These are phyloP conservation scores for Solenopsis invicta DNA, from an alignment of 1,140 invertebrate species.

Conservation along the genomic window DNA sequence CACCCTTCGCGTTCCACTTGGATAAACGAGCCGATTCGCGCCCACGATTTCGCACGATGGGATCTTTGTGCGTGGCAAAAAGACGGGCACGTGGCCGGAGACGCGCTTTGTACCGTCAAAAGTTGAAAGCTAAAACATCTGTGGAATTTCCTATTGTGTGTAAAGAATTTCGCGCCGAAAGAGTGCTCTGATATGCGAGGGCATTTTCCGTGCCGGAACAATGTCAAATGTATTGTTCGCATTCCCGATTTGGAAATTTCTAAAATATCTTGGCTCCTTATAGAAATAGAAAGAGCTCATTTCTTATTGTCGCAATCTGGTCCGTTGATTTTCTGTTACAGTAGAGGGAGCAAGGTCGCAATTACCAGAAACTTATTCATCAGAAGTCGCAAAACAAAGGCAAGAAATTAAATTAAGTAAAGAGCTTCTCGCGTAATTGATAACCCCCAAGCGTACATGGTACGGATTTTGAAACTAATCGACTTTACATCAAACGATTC, in stretches of 20 bases:
- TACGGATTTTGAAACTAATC: constrained; percentile 7
- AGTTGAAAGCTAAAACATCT: constrained; percentile 39
- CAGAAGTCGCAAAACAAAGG: not conserved
- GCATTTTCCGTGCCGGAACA: not conserved
- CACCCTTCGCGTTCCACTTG: not conserved
- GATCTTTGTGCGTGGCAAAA: constrained; percentile 18
- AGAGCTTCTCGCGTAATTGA: not conserved
- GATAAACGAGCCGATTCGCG: constrained; percentile 36
- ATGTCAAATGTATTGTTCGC: constrained; percentile 3
- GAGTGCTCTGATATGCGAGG: constrained; percentile 19
- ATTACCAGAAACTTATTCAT: not conserved
- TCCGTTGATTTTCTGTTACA: not conserved
- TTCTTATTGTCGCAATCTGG: not conserved
- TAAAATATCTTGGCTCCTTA: not conserved
- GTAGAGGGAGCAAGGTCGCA: not conserved
- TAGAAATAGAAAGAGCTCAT: not conserved
- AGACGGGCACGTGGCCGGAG: constrained; percentile 10
- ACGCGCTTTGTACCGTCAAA: constrained; percentile 25
- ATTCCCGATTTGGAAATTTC: not conserved
- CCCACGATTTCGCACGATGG: constrained; percentile 42
- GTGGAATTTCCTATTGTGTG: constrained; percentile 51
- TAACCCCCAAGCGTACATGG: not conserved
- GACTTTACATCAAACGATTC: not conserved
- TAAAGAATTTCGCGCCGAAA: constrained; percentile 22
- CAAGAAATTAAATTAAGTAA: constrained; percentile 3